Base-by-base conservation (phyloP, 2,888 invertebrate genomes). In the Pheosia tremula region DNA sequence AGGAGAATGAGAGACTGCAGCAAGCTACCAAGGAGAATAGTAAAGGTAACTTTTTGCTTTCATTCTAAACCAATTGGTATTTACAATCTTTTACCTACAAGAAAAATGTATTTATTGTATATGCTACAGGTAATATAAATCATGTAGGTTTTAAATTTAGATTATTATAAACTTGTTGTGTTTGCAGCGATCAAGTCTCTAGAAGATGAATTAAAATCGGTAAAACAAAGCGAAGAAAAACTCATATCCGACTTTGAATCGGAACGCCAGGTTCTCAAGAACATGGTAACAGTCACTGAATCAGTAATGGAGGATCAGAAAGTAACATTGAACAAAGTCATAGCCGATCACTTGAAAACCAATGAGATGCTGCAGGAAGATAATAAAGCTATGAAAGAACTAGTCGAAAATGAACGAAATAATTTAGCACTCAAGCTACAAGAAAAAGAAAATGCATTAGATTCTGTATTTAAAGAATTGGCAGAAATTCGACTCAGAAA, bases 291-390 rank as follows among this genome's bases (percentile, higher is more conserved):
- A 4, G 87, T 88, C 0, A 88, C 88, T 2, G 89, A 89, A 74
- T 85, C 88, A 4, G 81, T 88, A 0, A 88, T 88, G 89, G 89
- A 89, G 62, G 89, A 89, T 68, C 82, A 86, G 63, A 88, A 85
- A 76, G 60, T 68, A 3, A 73, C 70, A n/a, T 70, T 85, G 0
- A 84, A 78, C 60, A 85, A 80, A 41, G 66, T 75, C 8, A 82
- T 89, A 61, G 39, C 70, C 1, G 84, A 84, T 64, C 77, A 86
- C 62, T 45, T 75, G 1, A 85, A 80, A 67, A 62, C 68, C 2
- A 84, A 79, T 66, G 82, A 84, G 39, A 62, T 58, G 13, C 64
- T 87, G 56, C 69, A 80, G 66, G 66, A 72, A 57, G 82, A 87
- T 59, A 80, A 78, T 4, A 78, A 69, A 56, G 65, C 53, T 57